phyloP scores from a whole-genome alignment of 2,113 vertebrate genomes.

The Eolophus roseicapilla region DNA sequence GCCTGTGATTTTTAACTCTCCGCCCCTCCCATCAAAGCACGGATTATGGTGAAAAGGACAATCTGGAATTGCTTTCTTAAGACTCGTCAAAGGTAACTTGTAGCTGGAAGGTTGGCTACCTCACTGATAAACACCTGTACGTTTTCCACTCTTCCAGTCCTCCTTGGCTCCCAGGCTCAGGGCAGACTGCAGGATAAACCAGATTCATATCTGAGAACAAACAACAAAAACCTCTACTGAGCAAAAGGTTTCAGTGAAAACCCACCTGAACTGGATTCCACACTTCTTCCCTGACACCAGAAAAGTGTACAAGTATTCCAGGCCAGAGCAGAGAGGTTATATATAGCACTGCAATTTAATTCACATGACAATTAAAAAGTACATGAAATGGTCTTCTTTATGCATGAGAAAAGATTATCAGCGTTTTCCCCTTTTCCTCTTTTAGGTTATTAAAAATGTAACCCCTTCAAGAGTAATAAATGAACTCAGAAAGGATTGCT shows the following conservation, averaged over 20 bases:
- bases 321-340: background rate
- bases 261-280: background rate
- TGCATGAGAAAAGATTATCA: conserved; percentile 37
- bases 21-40: background rate
- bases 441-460: conserved; percentile 62
- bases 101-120: background rate
- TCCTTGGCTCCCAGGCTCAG: background rate
- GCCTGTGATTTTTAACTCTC: background rate
- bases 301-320: background rate
- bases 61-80: background rate
- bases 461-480: conserved; percentile 46
- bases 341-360: conserved; percentile 24
- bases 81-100: background rate
- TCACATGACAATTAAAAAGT: conserved; percentile 42
- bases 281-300: background rate
- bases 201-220: background rate
- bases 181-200: background rate
- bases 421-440: conserved; percentile 22
- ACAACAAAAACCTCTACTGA: background rate
- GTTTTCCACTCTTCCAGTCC: background rate
- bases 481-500: background rate
- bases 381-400: conserved; percentile 5
- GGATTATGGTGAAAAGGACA: background rate
- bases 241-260: background rate
- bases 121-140: background rate